Evolutionary conservation across 2,797 vertebrate species (phyloP).

Genomic region (Spinus pinus): DNA sequence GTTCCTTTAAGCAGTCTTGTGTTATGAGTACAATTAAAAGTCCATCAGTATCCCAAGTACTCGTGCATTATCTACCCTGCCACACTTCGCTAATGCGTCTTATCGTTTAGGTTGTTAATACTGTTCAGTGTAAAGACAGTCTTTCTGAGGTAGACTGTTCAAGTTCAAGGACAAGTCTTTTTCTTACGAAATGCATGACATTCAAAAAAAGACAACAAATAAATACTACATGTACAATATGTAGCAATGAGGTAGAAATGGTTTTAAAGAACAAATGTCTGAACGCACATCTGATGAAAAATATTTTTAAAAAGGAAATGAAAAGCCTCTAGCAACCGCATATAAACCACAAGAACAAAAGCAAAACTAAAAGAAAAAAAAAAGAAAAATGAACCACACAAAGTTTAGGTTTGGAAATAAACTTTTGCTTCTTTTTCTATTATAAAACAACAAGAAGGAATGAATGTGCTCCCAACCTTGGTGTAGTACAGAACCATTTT

Average conservation of each 20-base stretch:
- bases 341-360: conserved; percentile 73
- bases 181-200: conserved; percentile 95
- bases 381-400: conserved; percentile 35
- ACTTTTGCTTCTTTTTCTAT: conserved; percentile 79
- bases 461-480: conserved; percentile 86
- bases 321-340: conserved; percentile 78
- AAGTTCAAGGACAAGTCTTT: conserved; percentile 90
- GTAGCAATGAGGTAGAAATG: conserved; percentile 99
- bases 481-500: conserved; percentile 83
- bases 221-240: conserved; percentile 99
- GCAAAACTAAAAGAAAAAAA: background rate
- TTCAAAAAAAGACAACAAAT: conserved; percentile 97
- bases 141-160: conserved; percentile 98
- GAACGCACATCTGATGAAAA: conserved; percentile 82
- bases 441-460: conserved; percentile 79
- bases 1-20: conserved; percentile 82
- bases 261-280: conserved; percentile 90
- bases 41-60: conserved; percentile 81
- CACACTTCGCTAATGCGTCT: conserved; percentile 82
- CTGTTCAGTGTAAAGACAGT: conserved; percentile 95
- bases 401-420: conserved; percentile 73
- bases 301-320: conserved; percentile 75
- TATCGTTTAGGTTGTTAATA: conserved; percentile 84
- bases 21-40: conserved; percentile 83
- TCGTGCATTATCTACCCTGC: conserved; percentile 83